Evolutionary conservation across 1,140 invertebrate genomes (phyloP), one percentile per base, ranked within the genome.

Genomic region (Oedothorax gibbosus): DNA sequence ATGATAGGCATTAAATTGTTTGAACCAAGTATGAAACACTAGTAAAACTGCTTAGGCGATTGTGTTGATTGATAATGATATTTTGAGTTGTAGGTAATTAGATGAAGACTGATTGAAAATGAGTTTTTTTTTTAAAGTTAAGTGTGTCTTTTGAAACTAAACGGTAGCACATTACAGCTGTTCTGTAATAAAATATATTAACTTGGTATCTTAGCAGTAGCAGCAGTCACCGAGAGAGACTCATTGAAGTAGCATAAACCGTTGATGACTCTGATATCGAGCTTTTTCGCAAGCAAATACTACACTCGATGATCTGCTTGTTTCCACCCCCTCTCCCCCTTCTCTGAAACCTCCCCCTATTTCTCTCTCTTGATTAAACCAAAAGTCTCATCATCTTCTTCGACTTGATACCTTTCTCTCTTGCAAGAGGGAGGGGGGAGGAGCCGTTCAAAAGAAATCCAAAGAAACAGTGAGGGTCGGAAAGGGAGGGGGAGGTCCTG

Each of bases 241-340:
- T 64, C 68, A 51, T 56, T 75, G 78, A 71, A 71, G 78, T 81
- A 81, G 78, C 35, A 35, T 75, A 66, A 84, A 76, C 57, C 81
- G 81, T 76, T 84, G 81, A 84, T 84, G 81, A 84, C 81, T 84
- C 49, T 76, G 81, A 84, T 84, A 84, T 84, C 81, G 81, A 84
- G 81, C 71, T 76, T 84, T 84, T 73, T 82, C 80, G 35, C 35
- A 68, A 73, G 53, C 80, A 72, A 82, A 82, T 69, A 82, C 54
- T n/a, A 57, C 56, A 82, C 69, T 71, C 69, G 69, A 49, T 71
- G 50, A 60, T n/a, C 57, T 35, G 35, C 35, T 60, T 60, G 7
- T n/a, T 3, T n/a, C 4, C 12, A 60, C 57, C 9, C 57, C 35
- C 6, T 10, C 64, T 2, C 76, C 76, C 57, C 50, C 12, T 49